These are phyloP conservation scores for Biston betularia DNA, from an alignment of 2,888 invertebrate species.

Conservation along the genomic window DNA sequence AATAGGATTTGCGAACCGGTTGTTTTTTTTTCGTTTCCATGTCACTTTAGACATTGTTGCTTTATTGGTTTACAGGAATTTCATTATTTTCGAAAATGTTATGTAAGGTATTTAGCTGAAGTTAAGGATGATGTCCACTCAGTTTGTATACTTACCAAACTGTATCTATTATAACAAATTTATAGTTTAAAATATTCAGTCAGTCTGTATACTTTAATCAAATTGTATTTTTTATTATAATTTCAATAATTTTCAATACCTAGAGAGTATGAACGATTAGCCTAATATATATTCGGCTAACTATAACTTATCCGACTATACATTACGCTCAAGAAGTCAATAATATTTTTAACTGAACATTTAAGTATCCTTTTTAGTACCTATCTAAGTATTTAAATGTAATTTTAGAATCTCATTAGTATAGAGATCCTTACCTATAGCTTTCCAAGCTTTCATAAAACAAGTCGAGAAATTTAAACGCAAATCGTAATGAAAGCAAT, in stretches of 20 bases:
- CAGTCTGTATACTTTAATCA: too few relatives aligned
- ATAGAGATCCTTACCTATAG: not conserved
- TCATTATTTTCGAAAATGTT: not conserved
- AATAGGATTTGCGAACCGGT: constrained; percentile 26
- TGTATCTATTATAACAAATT: too few relatives aligned
- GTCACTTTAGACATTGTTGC: not conserved
- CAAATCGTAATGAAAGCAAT: constrained; percentile 7
- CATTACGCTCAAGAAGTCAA: too few relatives aligned
- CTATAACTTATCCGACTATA: too few relatives aligned
- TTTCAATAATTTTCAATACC: too few relatives aligned
- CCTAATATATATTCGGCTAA: too few relatives aligned
- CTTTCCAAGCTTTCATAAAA: constrained; percentile 4
- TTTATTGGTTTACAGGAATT: constrained; percentile 1
- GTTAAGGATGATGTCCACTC: too few relatives aligned
- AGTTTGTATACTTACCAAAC: too few relatives aligned
- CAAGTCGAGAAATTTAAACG: constrained; percentile 12
- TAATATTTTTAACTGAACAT: not conserved
- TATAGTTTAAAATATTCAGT: too few relatives aligned
- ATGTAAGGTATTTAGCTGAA: too few relatives aligned
- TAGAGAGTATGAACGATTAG: too few relatives aligned
- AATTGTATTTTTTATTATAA: too few relatives aligned
- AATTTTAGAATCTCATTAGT: constrained; percentile 5
- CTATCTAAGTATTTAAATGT: not conserved
- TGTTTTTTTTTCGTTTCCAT: not conserved
- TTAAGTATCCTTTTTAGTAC: not conserved